Base-by-base conservation (phyloP, 2,888 invertebrate species). In the Apodemia mormo region DNA sequence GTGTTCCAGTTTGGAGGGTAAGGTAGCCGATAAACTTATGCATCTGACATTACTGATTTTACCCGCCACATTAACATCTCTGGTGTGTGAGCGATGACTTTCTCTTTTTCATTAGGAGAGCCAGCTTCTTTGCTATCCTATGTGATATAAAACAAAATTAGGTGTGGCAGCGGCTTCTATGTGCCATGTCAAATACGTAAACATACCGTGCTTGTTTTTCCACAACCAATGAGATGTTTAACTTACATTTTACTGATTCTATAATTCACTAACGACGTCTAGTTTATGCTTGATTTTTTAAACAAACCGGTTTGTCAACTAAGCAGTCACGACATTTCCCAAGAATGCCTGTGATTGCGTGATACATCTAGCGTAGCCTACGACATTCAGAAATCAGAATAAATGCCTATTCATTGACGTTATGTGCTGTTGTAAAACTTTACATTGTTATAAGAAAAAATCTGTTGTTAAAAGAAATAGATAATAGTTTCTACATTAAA, bases 241-340 rank as follows among this genome's bases (percentile, higher is more conserved):
- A 14, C 45, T 45, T 49, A 49, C 12, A 5, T 14, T 49, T 14
- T 49, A 49, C 49, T 49, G 49, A 49, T 49, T 45, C 14, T 49
- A 49, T 49, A 49, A 49, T 49, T 49, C 49, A 49, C 12, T 49
- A 49, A 49, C 49, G 49, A 49, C 49, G 49, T 14, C 49, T 49
- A 49, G 49, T 49, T 14, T n/a, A 14, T 14, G 22, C 58, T 30
- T 58, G 49, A 52, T 52, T 52, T 52, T 52, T 52, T n/a, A 45
- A 52, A 30, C 29, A 30, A 58, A 58, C 58, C 58, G 30, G 58
- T 58, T 58, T 58, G 58, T 58, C 30, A 12, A 58, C 22, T 56
- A 40, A 56, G 37, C n/a, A 30, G 68, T 68, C 68, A 68, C 61
- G 68, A 61, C 68, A 68, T 68, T 68, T 64, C 61, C 58, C 61